These are phyloP conservation scores for Drosophila tsacasi DNA, from an alignment of 1,140 invertebrate species.

Conservation along the genomic window DNA sequence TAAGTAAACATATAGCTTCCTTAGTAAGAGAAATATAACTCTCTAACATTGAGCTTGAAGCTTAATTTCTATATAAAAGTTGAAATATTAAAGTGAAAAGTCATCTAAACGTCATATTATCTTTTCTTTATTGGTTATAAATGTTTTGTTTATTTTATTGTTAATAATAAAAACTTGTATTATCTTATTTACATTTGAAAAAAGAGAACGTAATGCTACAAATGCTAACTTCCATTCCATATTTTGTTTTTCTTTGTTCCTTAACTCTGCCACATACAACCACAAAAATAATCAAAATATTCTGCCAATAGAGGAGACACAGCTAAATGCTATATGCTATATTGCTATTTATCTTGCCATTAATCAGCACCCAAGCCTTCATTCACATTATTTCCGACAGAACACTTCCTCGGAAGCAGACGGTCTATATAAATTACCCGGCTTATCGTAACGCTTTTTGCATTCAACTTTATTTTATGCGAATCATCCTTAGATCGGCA, in stretches of 20 bases:
- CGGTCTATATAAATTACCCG: not conserved
- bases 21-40: not conserved
- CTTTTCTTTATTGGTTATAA: not conserved
- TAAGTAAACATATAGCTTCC: too few relatives aligned
- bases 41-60: not conserved
- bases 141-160: not conserved
- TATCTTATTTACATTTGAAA: not conserved
- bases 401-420: slow-evolving; percentile 1
- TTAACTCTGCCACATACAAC: not conserved
- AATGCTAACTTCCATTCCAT: too few relatives aligned
- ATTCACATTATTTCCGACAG: not conserved
- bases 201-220: too few relatives aligned
- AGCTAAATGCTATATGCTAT: not conserved
- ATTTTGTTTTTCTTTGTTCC: not conserved
- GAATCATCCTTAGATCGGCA: slow-evolving; percentile 43
- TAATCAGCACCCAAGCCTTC: not conserved
- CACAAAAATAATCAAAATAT: not conserved
- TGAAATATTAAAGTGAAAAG: not conserved
- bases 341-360: not conserved
- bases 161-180: not conserved
- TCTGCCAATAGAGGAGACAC: not conserved
- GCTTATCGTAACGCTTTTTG: slow-evolving; percentile 15
- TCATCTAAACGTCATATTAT: not conserved
- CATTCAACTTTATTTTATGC: slow-evolving; percentile 26
- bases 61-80: not conserved